Base-by-base conservation (phyloP, 2,888 invertebrate species). In the Chydorus sphaericus region DNA sequence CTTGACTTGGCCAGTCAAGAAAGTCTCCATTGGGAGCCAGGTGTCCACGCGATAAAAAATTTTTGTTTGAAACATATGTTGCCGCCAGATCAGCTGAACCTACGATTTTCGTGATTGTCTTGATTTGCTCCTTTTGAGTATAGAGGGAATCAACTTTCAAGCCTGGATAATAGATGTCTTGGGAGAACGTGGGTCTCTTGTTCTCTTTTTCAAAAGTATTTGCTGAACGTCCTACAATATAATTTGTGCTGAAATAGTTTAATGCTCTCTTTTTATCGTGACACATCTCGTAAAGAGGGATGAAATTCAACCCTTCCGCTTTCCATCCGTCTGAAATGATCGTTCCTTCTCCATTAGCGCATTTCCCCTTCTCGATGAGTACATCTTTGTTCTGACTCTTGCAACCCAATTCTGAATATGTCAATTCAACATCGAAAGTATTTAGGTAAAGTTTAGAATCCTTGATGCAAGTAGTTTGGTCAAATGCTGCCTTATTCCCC, bases 171-270 rank as follows among this genome's bases (percentile, higher is more conserved):
- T 77, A 77, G 30, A 65, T 63, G 44, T 74, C 75, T 60, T 74
- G 75, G 70, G 64, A 60, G 61, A 69, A 79, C 51, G 66, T 66
- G 0, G 77, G 75, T 33, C 78, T 67, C 30, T 67, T 70, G 6
- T 76, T 49, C 14, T 30, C 74, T 1, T 70, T 68, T 3, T 64
- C 67, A 63, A 78, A 75, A 52, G 73, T 71, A 1, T 74, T 69
- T 8, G 70, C 69, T 57, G 78, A 74, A 1, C 66, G 66, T 0
- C 71, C 65, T 14, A 70, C 71, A 59, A 78, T 69, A 44, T 72
- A 70, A 56, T 73, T 73, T 66, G 73, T 71, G 0, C 75, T 74
- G 61, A 78, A 79, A 8, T 77, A 62, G 1, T 77, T 73, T 60
- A 73, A 73, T 55, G 75, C 66, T 1, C 70, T 67, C 4, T 62